phyloP scores from a whole-genome alignment of 2,888 invertebrate genomes.

The Lithophane leautieri region DNA sequence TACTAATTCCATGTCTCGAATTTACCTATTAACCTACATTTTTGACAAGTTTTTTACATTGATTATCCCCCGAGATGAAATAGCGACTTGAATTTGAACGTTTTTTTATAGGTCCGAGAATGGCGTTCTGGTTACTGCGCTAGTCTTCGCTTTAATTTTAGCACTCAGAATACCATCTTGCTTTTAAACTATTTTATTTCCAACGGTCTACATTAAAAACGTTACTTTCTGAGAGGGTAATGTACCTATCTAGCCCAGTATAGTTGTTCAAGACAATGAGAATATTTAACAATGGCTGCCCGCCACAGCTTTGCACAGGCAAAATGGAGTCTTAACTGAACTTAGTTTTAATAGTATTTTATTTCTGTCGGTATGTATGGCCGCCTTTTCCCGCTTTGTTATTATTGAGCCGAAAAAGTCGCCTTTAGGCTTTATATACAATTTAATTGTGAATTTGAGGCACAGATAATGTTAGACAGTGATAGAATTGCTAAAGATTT shows the following conservation, averaged over 20 bases:
- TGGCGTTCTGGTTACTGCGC: background rate
- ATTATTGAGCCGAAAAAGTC: background rate
- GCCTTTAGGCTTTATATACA: background rate
- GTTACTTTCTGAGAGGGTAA: conserved; percentile 47
- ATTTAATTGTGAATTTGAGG: background rate
- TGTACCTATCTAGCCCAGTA: conserved; percentile 50
- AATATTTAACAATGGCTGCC: conserved; percentile 60
- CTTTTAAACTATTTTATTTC: conserved; percentile 28
- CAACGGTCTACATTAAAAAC: conserved; percentile 43
- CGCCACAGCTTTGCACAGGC: conserved; percentile 54
- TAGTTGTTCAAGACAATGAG: conserved; percentile 61
- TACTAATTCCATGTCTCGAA: background rate
- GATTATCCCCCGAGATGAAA: background rate
- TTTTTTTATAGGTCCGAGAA: background rate
- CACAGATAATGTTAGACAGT: too few relatives aligned
- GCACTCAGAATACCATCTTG: background rate
- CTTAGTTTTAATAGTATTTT: conserved; percentile 48
- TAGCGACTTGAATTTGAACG: background rate
- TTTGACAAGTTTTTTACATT: background rate
- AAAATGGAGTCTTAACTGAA: conserved; percentile 55
- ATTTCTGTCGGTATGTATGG: conserved; percentile 17
- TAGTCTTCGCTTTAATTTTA: background rate
- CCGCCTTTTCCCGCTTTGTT: background rate
- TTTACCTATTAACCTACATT: background rate
- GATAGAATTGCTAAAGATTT: background rate